A percentile compares a stretch with the other conserved stretches of the same genome.
Evolutionary conservation across 2,113 vertebrate genomes (phyloP).

Genomic region (Strix uralensis): DNA sequence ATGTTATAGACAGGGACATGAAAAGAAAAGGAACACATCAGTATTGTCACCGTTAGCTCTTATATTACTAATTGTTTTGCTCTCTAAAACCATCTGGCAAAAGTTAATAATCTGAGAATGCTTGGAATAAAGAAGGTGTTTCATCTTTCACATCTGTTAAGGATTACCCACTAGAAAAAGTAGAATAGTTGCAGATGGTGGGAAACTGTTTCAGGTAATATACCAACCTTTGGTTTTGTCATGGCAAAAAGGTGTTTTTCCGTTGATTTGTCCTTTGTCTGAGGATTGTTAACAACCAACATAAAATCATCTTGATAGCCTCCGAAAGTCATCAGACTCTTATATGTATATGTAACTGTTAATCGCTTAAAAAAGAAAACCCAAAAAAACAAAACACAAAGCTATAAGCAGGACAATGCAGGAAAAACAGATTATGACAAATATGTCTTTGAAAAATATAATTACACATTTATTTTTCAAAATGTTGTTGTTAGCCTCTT

Average conservation of each 20-base stretch:
- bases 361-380: slow-evolving; percentile 77
- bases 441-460: background rate
- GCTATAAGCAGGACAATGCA: background rate
- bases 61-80: background rate
- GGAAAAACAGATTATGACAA: background rate
- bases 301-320: slow-evolving; percentile 93
- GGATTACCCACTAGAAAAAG: background rate
- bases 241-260: slow-evolving; percentile 92
- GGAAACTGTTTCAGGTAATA: slow-evolving; percentile 9
- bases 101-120: background rate
- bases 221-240: slow-evolving; percentile 88
- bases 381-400: slow-evolving; percentile 26
- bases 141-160: slow-evolving; percentile 10
- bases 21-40: background rate
- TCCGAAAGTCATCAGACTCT: slow-evolving; percentile 91
- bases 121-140: slow-evolving; percentile 21
- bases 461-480: background rate
- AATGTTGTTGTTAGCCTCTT: background rate
- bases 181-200: background rate
- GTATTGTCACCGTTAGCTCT: background rate
- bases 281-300: slow-evolving; percentile 82
- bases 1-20: background rate
- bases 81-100: background rate
- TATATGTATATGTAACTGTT: slow-evolving; percentile 83
- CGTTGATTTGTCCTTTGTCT: slow-evolving; percentile 83